Conservation (phyloP, 2,113 vertebrate species). For the Zapornia atra region DNA sequence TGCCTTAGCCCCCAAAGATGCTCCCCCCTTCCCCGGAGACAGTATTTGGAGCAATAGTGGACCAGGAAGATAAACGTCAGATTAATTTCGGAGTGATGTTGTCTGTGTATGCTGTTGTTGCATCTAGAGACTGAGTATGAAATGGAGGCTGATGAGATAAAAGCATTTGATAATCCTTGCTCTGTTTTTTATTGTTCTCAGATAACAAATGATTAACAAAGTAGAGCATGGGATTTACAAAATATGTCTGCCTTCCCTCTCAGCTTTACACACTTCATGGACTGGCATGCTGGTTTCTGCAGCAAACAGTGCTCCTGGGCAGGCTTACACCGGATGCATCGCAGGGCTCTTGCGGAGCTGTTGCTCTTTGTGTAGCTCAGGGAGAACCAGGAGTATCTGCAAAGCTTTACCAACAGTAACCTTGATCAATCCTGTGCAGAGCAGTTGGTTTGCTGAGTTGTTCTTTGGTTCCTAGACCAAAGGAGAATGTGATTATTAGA, state of each 20-base stretch:
- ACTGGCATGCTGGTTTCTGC: background rate
- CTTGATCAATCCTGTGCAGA: background rate
- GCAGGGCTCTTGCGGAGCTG: background rate
- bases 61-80: background rate
- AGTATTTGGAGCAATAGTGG: background rate
- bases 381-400: background rate
- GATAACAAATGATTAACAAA: background rate
- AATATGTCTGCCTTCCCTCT: background rate
- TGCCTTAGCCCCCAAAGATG: background rate
- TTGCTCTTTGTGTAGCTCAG: background rate
- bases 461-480: background rate
- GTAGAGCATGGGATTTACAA: background rate
- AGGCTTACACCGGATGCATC: background rate
- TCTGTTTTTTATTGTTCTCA: background rate
- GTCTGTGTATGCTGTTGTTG: background rate
- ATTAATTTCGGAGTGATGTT: background rate
- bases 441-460: background rate
- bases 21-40: background rate
- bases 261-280: background rate
- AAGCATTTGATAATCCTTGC: background rate
- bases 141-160: background rate
- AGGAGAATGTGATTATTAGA: background rate
- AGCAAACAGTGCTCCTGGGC: fast-evolving
- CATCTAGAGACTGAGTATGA: background rate
- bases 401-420: background rate